Base-by-base conservation (phyloP, 2,797 vertebrate genomes). In the Jordanella pulchra region DNA sequence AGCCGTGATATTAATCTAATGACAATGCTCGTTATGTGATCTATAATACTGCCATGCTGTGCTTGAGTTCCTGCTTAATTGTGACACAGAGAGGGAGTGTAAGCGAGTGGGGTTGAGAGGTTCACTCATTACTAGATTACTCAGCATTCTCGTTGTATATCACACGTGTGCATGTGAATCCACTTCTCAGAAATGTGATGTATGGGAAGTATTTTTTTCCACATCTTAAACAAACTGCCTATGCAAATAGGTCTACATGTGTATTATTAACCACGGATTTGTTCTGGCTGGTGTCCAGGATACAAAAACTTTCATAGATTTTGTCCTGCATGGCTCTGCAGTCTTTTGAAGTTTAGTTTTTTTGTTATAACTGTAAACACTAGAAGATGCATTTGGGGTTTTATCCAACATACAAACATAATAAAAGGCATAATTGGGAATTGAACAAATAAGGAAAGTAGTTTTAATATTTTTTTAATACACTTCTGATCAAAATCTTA, bases 21-120 rank as follows among this genome's bases (percentile, higher is more conserved):
- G 91, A 92, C 90, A 95, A 93, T 93, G 94, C 78, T 92, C 92
- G 84, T 87, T 89, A 75, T 89, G 91, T 89, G 93, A 93, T 95
- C 91, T 84, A 81, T 91, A 88, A 87, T 58, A 88, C 77, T 73
- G 69, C 87, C 64, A 69, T 71, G 90, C 83, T 93, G 87, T 87
- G 88, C 85, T 87, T 42, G 39, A 77, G 77, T 83, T 83, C 69
- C 53, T 83, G 73, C 85, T 92, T 91, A 90, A 91, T 77, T 90
- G 89, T 88, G 87, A 87, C 89, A 83, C 79, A 13, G 51, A 79
- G 82, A 87, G 68, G 51, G 72, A 83, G 78, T 79, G 84, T 64
- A 82, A 78, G 50, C 5, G 65, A 72, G 69, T 14, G 4, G 4
- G 72, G 80, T 78, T 87, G 86, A 93, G 55, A 91, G 87, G 90